Percentiles rank a stretch among this genome's conserved stretches.
These are phyloP conservation scores for Nineta flava DNA, from an alignment of 2,888 invertebrate genomes.

Conservation along the genomic window DNA sequence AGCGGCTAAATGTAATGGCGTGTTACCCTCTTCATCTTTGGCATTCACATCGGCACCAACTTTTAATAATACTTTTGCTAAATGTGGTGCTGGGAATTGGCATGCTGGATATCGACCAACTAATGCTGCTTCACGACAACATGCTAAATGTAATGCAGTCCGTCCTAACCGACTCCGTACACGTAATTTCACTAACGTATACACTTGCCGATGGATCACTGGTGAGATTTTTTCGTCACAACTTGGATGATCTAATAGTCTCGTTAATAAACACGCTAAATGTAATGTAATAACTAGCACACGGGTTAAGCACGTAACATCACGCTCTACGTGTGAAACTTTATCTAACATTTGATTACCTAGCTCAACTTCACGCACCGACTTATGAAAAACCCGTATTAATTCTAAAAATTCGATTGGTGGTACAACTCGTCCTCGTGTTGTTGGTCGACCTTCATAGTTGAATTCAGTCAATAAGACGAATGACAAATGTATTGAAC, in stretches of 20 bases:
- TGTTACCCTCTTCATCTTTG: slow-evolving; percentile 69
- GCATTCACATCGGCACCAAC: slow-evolving; percentile 73
- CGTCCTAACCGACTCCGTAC: slow-evolving; percentile 44
- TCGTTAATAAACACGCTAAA: slow-evolving; percentile 59
- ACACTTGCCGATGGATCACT: slow-evolving; percentile 56
- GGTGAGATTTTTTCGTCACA: slow-evolving; percentile 26
- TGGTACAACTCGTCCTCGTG: slow-evolving; percentile 56
- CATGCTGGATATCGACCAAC: slow-evolving; percentile 51
- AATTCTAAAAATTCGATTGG: slow-evolving; percentile 71
- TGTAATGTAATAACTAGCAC: slow-evolving; percentile 77
- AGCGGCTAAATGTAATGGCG: slow-evolving; percentile 73
- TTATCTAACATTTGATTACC: slow-evolving; percentile 43
- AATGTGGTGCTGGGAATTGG: slow-evolving; percentile 50
- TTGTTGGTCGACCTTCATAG: slow-evolving; percentile 49
- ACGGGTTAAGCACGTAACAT: slow-evolving; percentile 63
- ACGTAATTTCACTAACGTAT: slow-evolving; percentile 58
- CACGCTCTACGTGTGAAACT: slow-evolving; percentile 47
- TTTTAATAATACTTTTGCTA: slow-evolving; percentile 57
- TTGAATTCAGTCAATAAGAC: no score
- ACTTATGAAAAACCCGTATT: slow-evolving; percentile 65
- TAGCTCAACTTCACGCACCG: slow-evolving; percentile 57
- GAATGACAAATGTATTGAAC: no score
- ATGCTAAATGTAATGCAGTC: slow-evolving; percentile 67
- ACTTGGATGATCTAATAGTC: slow-evolving; percentile 33
- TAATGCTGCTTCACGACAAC: slow-evolving; percentile 58